Evolutionary conservation across 2,113 vertebrate genomes (phyloP), one percentile per base, ranked within the genome.

Genomic region (Coregonus clupeaformis): DNA sequence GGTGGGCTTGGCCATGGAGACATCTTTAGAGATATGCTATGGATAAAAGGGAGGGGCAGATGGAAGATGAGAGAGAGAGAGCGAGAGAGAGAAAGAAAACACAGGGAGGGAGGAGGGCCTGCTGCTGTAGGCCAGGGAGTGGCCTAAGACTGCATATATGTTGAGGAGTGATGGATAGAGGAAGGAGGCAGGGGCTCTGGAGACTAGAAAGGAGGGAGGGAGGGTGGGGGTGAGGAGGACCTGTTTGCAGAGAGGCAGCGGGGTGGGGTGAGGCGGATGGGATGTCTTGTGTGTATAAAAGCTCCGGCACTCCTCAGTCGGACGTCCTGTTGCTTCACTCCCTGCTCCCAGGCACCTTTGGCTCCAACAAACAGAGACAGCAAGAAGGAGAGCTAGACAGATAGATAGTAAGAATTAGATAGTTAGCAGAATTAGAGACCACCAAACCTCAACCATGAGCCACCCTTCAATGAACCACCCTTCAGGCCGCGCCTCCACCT

Each of bases 221-320:
- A 87, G 91, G 85, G 59, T 79, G 75, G 89, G 90, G 65, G 84
- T 66, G 79, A 82, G 68, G 78, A 77, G 72, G 83, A 14, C 6
- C 36, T n/a, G 57, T 60, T n/a, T 60, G 57, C n/a, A 60, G 57
- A 66, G 74, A 14, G 2, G 47, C 18, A 22, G 73, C 57, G n/a
- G 79, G 87, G 91, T 84, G 77, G 90, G 66, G 84, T 67, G 79
- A 81, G 67, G 78, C 75, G 73, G 83, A 84, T 76, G 80, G 77
- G 82, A 84, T 49, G 84, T 84, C 81, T 62, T 65, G 79, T 20
- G 85, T 80, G 89, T 91, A 95, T 96, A 96, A 90, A 90, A 79
- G 55, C 79, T 66, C 78, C 18, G 71, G 74, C 9, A 3, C 77
- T 70, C 57, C 69, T 76, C 70, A 66, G 68, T 55, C 36, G 45